Evolutionary conservation across 1,140 invertebrate genomes (phyloP).

Genomic region (Saccostrea cuccullata): DNA sequence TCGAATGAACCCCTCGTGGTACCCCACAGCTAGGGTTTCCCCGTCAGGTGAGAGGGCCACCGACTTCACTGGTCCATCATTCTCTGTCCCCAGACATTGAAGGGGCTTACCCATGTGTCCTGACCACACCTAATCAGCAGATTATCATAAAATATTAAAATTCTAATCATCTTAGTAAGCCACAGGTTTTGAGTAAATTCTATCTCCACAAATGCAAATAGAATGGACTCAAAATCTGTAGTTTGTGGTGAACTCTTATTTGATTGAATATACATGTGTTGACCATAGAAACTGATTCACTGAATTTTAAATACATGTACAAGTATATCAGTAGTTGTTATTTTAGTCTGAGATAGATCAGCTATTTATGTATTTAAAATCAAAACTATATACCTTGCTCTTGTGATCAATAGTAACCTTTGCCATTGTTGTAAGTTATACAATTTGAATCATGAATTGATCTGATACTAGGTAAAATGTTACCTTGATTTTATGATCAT

Average conservation of each 20-base stretch:
- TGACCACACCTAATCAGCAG: constrained; percentile 72
- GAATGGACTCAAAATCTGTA: too few species aligned
- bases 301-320: too few species aligned
- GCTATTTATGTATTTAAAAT: too few species aligned
- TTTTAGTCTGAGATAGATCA: too few species aligned
- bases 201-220: too few species aligned
- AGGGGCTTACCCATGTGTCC: constrained; percentile 73
- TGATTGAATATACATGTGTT: too few species aligned
- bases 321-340: too few species aligned
- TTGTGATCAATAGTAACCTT: neutral
- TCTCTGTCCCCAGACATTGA: constrained; percentile 62
- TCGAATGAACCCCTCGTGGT: constrained; percentile 72
- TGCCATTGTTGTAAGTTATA: neutral
- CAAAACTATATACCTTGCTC: too few species aligned
- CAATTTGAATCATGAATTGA: neutral
- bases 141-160: neutral
- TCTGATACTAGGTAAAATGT: constrained; percentile 48
- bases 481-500: constrained; percentile 77
- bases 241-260: too few species aligned
- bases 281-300: too few species aligned
- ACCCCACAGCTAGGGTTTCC: constrained; percentile 70
- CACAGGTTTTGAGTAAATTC: neutral
- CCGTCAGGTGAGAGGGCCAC: constrained; percentile 68
- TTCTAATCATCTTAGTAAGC: neutral
- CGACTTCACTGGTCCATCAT: constrained; percentile 66